A percentile compares a stretch with the other conserved stretches of the same genome.
phyloP scores from a whole-genome alignment of 2,888 invertebrate species.

The Pollenia labialis region DNA sequence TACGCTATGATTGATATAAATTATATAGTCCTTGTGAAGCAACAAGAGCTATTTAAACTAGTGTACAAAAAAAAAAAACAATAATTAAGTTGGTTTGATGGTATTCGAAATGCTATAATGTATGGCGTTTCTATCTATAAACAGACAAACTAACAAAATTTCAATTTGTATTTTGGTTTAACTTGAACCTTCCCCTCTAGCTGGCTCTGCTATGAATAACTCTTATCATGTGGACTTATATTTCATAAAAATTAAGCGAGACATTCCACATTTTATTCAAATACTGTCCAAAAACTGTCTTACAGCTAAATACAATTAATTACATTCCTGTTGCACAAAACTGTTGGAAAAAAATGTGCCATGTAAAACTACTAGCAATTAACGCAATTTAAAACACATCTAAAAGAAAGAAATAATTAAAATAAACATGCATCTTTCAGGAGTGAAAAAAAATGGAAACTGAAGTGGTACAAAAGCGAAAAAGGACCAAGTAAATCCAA shows the following conservation, averaged over 20 bases:
- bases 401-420: constrained; percentile 69
- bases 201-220: no score
- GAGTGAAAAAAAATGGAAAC: not conserved
- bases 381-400: constrained; percentile 71
- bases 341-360: constrained; percentile 1
- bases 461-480: constrained; percentile 12
- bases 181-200: no score
- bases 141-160: no score
- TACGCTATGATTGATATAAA: constrained; percentile 67
- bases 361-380: constrained; percentile 64
- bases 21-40: constrained; percentile 43
- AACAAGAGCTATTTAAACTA: constrained; percentile 22
- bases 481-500: constrained; percentile 1
- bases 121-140: no score
- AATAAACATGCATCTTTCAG: constrained; percentile 55
- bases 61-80: not conserved
- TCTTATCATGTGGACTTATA: no score
- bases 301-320: constrained; percentile 25
- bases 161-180: no score
- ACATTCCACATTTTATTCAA: not conserved
- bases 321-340: constrained; percentile 26
- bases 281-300: constrained; percentile 13
- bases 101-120: no score
- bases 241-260: not conserved
- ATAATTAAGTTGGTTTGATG: no score